Evolutionary conservation across 2,797 vertebrate species (phyloP), one percentile per base, ranked within the genome.

Genomic region (Thalassophryne amazonica): DNA sequence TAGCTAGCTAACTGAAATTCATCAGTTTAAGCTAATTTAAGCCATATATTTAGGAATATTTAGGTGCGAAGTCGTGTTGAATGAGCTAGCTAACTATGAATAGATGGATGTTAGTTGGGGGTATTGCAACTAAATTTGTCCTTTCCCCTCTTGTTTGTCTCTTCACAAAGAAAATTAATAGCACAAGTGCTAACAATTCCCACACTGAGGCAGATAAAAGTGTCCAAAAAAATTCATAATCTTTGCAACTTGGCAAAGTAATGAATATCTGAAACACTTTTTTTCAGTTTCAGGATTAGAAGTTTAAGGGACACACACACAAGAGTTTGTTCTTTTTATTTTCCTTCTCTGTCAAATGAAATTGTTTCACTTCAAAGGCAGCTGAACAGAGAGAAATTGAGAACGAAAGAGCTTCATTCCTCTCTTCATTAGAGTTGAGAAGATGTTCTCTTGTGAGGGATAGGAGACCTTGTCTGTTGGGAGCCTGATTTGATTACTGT

Each of bases 351-450:
- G 52, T 22, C 13, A 16, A 37, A 60, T 39, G 2, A 20, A 63
- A 60, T 60, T 15, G 48, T 55, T 60, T 66, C 43, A 49, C 55
- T 63, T 73, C 52, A 83, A 75, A 71, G 40, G 51, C 12, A 30
- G 30, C 39, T 28, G 38, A 59, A 51, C 49, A 25, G 17, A 54
- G 28, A 53, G 42, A 52, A 17, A 31, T 10, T 6, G 30, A 33
- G 37, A 32, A 31, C 54, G 25, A 60, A 11, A 45, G 19, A 52
- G 21, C 34, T 40, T 69, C 10, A 30, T 57, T 43, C 22, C 54
- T n/a, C 56, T 60, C 54, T 59, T 76, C 55, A 67, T 76, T 66
- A 77, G 39, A 10, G 2, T 10, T 42, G 45, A 61, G 65, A 63
- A 69, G 57, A 35, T 3, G 3, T 16, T 45, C 38, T 69, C 51